phyloP scores from a whole-genome alignment of 2,888 invertebrate species.

The Cataglyphis rosenhaueri region DNA sequence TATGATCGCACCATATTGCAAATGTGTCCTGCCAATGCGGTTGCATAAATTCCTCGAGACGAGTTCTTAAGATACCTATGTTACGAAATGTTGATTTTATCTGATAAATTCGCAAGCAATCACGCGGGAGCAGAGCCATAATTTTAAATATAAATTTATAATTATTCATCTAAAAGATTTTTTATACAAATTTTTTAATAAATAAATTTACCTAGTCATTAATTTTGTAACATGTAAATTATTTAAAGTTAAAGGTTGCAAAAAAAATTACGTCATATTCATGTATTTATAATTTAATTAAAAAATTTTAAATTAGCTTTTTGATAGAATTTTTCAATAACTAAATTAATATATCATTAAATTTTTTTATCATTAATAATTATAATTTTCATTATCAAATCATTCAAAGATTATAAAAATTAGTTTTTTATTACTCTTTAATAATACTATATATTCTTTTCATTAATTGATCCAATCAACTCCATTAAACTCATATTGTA shows the following conservation, averaged over 20 bases:
- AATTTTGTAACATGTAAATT: not conserved
- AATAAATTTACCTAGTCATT: not conserved
- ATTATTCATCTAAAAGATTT: not conserved
- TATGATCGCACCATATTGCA: slow-evolving; percentile 79
- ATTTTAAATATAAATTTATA: not conserved
- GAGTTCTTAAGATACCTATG: slow-evolving; percentile 19
- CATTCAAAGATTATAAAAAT: too few species aligned
- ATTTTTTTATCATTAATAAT: too few species aligned
- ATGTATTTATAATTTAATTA: not conserved
- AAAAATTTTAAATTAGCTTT: not conserved
- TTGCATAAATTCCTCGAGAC: slow-evolving; percentile 74
- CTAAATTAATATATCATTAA: not conserved
- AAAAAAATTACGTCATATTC: not conserved
- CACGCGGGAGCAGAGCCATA: not conserved
- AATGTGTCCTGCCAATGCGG: slow-evolving; percentile 75
- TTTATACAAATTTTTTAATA: not conserved
- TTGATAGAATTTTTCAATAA: too few species aligned
- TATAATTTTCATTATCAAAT: not conserved
- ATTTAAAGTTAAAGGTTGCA: not conserved
- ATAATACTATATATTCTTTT: not conserved
- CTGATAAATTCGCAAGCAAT: not conserved
- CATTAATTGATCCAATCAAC: not conserved
- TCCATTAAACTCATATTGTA: not conserved
- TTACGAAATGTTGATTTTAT: not conserved
- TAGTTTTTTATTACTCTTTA: not conserved